Percentiles rank a stretch among this genome's conserved stretches.
Conservation (phyloP, 2,888 invertebrate genomes). For the Lumbricus terrestris region DNA sequence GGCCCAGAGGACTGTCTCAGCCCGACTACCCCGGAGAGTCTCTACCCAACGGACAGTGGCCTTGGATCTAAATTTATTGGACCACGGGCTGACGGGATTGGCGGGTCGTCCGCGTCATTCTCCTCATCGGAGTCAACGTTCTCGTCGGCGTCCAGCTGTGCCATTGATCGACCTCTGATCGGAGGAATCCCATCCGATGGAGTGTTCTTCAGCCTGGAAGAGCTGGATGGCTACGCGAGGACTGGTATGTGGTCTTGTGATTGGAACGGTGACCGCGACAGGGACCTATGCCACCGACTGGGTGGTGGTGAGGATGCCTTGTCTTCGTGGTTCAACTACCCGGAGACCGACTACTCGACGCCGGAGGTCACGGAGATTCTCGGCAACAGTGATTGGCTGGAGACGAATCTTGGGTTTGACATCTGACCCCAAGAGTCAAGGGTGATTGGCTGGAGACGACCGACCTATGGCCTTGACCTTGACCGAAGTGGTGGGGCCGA, state of each 20-base stretch:
- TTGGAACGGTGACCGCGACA: neutral
- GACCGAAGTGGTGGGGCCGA: too few relatives aligned
- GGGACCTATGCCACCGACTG: neutral
- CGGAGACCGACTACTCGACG: slow-evolving; percentile 15
- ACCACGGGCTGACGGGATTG: neutral
- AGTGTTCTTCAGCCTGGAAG: neutral
- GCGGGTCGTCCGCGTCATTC: neutral
- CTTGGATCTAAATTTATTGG: neutral
- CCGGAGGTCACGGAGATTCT: slow-evolving; percentile 16
- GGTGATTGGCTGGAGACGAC: neutral
- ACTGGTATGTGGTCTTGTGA: neutral
- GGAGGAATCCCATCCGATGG: neutral
- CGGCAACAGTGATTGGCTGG: slow-evolving; percentile 20
- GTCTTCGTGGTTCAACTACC: neutral
- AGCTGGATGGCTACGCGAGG: neutral
- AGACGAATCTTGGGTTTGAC: slow-evolving; percentile 19
- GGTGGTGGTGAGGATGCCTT: neutral
- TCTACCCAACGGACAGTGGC: neutral
- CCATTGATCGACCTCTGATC: neutral
- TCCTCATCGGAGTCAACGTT: neutral
- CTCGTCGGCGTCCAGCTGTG: neutral
- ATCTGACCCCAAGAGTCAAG: neutral
- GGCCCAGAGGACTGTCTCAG: neutral
- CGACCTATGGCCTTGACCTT: too few relatives aligned
- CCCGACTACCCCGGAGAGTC: neutral